Base-by-base conservation (phyloP, 1,140 invertebrate species). In the Trachymyrmex cornetzi region DNA sequence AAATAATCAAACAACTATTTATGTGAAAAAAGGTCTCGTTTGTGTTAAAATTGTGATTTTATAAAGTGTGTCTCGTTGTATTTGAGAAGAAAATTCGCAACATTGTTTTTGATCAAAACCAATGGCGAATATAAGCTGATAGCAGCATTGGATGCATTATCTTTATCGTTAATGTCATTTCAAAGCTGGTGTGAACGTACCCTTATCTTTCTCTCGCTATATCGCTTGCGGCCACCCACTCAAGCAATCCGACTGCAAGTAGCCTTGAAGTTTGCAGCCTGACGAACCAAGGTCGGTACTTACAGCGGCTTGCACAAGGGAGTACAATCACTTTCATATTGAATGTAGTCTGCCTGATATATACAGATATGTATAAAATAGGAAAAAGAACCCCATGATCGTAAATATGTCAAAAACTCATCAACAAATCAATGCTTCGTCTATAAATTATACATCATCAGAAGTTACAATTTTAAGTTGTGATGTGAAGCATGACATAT, bases 221-320 rank as follows among this genome's bases (percentile, higher is more conserved):
- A 69, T 87, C 82, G 77, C 71, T 90, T 85, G 77, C 88, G 87
- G 86, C 81, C 88, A 90, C 75, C 89, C 79, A 90, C 88, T 89
- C 85, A 67, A 82, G 77, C 89, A 87, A 86, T 81, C 67, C 80
- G 69, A 90, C 57, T 89, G 90, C 91, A 88, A 69, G 87, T 86
- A 91, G 91, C 90, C 91, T 92, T 92, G 89, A 90, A 88, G 86
- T 90, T 91, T 86, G 55, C 85, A 88, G 85, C 59, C 38, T 91
- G 88, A 88, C 82, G 86, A 90, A 92, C 77, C 91, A 92, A 92
- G 91, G 91, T 92, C 91, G 91, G 81, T 85, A 89, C 85, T 91
- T 90, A 86, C 91, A 88, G 81, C 88, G 88, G 77, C 85, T 85
- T 79, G 74, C 85, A 86, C 89, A 84, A 88, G 64, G 63, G 81